Evolutionary conservation across 1,140 invertebrate genomes (phyloP), one percentile per base, ranked within the genome.

Genomic region (Penaeus japonicus): DNA sequence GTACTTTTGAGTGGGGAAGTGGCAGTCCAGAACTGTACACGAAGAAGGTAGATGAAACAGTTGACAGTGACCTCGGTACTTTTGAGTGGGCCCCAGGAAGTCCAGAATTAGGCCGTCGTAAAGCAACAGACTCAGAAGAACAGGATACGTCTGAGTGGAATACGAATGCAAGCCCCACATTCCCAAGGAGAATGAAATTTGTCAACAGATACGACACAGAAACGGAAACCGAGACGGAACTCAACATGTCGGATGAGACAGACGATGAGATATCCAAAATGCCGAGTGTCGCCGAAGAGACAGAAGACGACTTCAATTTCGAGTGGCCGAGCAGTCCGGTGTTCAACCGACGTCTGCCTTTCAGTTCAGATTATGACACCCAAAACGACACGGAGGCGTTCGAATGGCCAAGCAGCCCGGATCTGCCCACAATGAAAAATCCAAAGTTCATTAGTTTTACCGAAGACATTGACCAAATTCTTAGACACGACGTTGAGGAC

Each of bases 271-370:
- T 84, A 39, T 54, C 53, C 5, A 87, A 79, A 59, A 87, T 87
- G 85, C 85, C 85, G 4, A 24, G 79, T 24, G 7, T 87, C n/a
- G 39, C 70, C 15, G 85, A 87, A 59, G 85, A 87, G 32, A 87
- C 85, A 7, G 85, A 87, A 75, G 87, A 83, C 17, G 85, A 87
- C 17, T 55, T 87, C 54, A 55, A 87, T 47, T 47, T 47, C 32
- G 90, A 90, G 73, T 90, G 90, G 90, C 90, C 90, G 2, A 88
- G 85, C 83, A 90, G 90, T 75, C 90, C 90, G 7, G 90, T 89
- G 75, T 24, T 88, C 54, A 59, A 81, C 2, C 78, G 82, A 18
- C 47, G 83, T 4, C 47, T 80, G 32, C 53, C 65, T 22, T 84
- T 32, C 27, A 30, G n/a, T 20, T 85, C 57, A 57, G 87, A 55